A percentile compares a stretch with the other conserved stretches of the same genome.
phyloP scores from a whole-genome alignment of 2,797 vertebrate genomes.

The Pantherophis vulpinus region DNA sequence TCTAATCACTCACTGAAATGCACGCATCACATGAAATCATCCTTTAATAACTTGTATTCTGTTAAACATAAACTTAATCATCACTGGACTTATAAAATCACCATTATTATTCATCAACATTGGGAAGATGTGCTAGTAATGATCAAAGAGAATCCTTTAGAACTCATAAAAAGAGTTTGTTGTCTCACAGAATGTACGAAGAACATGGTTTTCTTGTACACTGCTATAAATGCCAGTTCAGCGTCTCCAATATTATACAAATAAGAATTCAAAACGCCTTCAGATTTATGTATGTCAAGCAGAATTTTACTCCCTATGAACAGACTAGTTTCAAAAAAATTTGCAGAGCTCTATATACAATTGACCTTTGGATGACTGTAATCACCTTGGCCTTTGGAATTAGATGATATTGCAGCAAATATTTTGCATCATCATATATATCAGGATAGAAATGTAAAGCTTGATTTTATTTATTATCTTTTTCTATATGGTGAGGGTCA shows the following conservation, averaged over 20 bases:
- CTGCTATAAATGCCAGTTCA: neutral
- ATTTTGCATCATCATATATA: slow-evolving; percentile 27
- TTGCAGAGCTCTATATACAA: neutral
- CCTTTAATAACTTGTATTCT: slow-evolving; percentile 47
- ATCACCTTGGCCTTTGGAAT: neutral
- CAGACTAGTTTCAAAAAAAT: neutral
- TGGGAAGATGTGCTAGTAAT: neutral
- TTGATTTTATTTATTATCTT: slow-evolving; percentile 16
- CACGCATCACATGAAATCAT: slow-evolving; percentile 25
- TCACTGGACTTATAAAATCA: slow-evolving; percentile 42
- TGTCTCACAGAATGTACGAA: slow-evolving; percentile 18
- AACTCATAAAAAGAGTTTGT: slow-evolving; percentile 43
- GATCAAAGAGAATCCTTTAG: slow-evolving; percentile 38
- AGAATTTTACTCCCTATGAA: neutral
- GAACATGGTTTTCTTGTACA: neutral
- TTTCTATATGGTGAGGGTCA: neutral
- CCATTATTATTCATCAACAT: slow-evolving; percentile 26
- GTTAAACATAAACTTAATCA: slow-evolving; percentile 50
- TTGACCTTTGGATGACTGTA: neutral
- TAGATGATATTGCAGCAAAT: slow-evolving; percentile 13
- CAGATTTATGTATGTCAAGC: neutral
- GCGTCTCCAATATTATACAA: neutral
- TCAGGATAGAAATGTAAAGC: slow-evolving; percentile 2
- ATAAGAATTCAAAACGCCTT: neutral
- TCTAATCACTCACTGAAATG: slow-evolving; percentile 37